Percentiles rank a stretch among this genome's conserved stretches.
Conservation (phyloP, 1,140 invertebrate species). For the Orchestia grillus region DNA sequence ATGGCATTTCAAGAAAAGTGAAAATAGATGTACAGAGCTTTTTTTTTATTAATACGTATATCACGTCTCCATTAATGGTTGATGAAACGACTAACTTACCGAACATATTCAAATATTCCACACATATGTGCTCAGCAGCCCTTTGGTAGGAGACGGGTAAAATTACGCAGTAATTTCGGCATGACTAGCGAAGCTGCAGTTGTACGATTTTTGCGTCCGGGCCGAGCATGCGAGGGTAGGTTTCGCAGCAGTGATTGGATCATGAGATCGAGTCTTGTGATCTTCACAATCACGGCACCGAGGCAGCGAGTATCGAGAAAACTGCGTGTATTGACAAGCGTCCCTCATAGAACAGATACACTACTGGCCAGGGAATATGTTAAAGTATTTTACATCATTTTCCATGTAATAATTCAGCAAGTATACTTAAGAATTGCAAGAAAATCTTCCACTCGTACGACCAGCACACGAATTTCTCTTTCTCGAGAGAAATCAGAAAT, state of each 20-base stretch:
- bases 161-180: neutral
- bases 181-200: neutral
- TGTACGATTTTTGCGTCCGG: neutral
- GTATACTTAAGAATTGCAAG: neutral
- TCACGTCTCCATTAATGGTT: no score
- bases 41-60: no score
- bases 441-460: neutral
- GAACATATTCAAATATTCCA: neutral
- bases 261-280: neutral
- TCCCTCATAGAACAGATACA: neutral
- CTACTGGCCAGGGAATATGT: neutral
- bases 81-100: neutral
- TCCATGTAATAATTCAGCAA: neutral
- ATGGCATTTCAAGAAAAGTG: neutral
- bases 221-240: neutral
- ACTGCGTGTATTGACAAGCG: neutral
- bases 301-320: neutral
- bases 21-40: neutral
- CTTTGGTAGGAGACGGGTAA: neutral
- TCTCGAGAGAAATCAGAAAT: no score
- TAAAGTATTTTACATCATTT: neutral
- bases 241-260: neutral
- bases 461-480: no score
- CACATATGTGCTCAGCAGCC: neutral
- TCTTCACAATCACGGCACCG: neutral